Conservation (phyloP, 2,888 invertebrate species). For the Acanthosepion esculentum region DNA sequence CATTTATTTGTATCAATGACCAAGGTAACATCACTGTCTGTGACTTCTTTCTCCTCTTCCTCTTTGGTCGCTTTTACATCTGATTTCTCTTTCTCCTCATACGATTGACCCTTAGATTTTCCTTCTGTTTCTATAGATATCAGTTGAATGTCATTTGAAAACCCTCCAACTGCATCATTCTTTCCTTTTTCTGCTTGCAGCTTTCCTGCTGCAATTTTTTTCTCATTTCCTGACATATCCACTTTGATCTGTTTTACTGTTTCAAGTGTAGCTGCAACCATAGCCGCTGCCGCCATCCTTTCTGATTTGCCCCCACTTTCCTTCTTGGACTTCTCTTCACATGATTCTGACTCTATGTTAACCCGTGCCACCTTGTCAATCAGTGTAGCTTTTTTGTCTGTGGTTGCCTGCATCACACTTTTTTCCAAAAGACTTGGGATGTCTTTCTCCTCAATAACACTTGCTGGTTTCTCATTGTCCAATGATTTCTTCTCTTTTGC, state of each 20-base stretch:
- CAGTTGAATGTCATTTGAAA: neutral
- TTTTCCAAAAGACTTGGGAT: neutral
- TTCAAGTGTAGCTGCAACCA: neutral
- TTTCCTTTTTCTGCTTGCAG: neutral
- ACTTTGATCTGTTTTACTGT: neutral
- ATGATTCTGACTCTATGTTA: neutral
- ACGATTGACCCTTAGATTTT: neutral
- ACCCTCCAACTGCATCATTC: neutral
- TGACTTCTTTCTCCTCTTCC: neutral
- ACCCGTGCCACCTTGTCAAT: neutral
- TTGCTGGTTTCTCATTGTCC: neutral
- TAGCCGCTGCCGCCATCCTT: neutral
- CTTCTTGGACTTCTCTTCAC: neutral
- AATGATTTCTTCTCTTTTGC: constrained; percentile 35
- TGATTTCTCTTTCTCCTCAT: neutral
- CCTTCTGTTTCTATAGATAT: neutral
- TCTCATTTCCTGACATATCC: neutral
- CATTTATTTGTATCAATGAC: neutral
- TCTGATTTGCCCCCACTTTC: neutral
- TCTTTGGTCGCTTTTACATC: neutral
- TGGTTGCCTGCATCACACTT: neutral
- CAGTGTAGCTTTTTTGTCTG: neutral
- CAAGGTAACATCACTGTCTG: neutral
- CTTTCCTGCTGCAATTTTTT: neutral
- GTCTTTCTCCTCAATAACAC: neutral